Percentiles rank a stretch among this genome's conserved stretches.
These are phyloP conservation scores for Zaprionus lachaisei DNA, from an alignment of 1,140 invertebrate species.

Conservation along the genomic window DNA sequence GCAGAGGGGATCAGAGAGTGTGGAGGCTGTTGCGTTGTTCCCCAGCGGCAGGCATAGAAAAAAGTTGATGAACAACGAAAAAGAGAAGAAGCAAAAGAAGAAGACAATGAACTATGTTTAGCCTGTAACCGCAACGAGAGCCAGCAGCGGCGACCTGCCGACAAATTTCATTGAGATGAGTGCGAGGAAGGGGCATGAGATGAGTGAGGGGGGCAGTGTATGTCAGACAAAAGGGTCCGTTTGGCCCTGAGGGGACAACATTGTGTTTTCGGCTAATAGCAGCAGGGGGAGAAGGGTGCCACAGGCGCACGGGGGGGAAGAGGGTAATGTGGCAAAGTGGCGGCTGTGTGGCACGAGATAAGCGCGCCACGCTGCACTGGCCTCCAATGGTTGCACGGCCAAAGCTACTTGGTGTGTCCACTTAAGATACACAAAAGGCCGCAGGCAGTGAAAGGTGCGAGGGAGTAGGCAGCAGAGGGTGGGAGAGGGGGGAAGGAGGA, in stretches of 20 bases:
- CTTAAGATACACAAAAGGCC: slow-evolving; percentile 70
- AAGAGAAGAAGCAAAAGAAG: slow-evolving; percentile 31
- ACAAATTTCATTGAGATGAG: slow-evolving; percentile 50
- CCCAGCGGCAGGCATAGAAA: slow-evolving; percentile 50
- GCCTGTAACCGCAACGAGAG: slow-evolving; percentile 50
- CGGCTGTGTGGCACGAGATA: slow-evolving; percentile 71
- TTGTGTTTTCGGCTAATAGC: slow-evolving; percentile 60
- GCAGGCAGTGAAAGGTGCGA: slow-evolving; percentile 50
- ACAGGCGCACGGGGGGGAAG: not conserved
- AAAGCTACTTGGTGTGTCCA: slow-evolving; percentile 60
- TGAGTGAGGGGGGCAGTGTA: not conserved
- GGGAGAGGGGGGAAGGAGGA: not conserved
- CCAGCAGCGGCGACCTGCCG: slow-evolving; percentile 27
- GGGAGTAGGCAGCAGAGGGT: slow-evolving; percentile 24
- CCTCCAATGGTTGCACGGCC: slow-evolving; percentile 29
- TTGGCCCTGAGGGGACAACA: slow-evolving; percentile 48
- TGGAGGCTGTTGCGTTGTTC: slow-evolving; percentile 13
- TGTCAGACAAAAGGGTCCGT: slow-evolving; percentile 50
- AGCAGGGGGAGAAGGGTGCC: slow-evolving; percentile 2
- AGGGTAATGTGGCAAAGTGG: slow-evolving; percentile 49
- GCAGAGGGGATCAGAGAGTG: not conserved
- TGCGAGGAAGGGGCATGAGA: slow-evolving; percentile 7
- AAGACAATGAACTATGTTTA: slow-evolving; percentile 68
- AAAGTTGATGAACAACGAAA: slow-evolving; percentile 72
- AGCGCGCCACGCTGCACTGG: slow-evolving; percentile 64